Conservation (phyloP, 2,797 vertebrate species). For the Spheniscus humboldti region DNA sequence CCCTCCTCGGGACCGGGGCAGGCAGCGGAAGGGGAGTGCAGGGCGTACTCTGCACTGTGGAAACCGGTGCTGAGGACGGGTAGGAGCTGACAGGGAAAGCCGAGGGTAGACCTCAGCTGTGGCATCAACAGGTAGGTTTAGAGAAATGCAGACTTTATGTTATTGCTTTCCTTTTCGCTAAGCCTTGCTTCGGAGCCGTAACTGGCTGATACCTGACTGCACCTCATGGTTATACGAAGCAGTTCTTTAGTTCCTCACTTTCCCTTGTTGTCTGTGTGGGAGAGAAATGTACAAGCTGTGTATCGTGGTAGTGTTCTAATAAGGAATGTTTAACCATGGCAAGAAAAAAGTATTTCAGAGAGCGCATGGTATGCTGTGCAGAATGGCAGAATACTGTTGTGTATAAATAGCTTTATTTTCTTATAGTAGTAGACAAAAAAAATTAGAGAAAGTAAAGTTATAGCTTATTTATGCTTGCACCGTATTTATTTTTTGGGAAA, state of each 20-base stretch:
- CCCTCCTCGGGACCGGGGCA: too few species aligned
- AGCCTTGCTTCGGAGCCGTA: background rate
- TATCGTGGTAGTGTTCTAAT: background rate
- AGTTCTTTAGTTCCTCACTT: background rate
- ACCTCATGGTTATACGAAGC: background rate
- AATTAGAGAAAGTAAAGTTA: background rate
- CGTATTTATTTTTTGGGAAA: background rate
- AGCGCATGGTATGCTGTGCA: background rate
- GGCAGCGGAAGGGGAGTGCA: too few species aligned
- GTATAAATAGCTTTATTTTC: background rate
- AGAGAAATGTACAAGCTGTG: background rate
- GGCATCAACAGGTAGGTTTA: background rate
- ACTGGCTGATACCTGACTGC: background rate
- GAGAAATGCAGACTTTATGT: background rate
- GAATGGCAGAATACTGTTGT: background rate
- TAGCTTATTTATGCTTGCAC: background rate
- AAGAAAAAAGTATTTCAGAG: background rate
- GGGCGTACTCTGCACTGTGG: background rate
- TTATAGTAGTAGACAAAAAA: background rate
- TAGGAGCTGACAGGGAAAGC: background rate
- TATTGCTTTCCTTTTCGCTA: background rate
- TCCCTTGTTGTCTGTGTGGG: background rate
- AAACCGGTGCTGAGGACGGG: rapidly evolving
- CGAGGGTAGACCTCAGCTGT: background rate
- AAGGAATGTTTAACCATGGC: background rate